phyloP scores from a whole-genome alignment of 2,113 vertebrate genomes.

The Clinocottus analis region DNA sequence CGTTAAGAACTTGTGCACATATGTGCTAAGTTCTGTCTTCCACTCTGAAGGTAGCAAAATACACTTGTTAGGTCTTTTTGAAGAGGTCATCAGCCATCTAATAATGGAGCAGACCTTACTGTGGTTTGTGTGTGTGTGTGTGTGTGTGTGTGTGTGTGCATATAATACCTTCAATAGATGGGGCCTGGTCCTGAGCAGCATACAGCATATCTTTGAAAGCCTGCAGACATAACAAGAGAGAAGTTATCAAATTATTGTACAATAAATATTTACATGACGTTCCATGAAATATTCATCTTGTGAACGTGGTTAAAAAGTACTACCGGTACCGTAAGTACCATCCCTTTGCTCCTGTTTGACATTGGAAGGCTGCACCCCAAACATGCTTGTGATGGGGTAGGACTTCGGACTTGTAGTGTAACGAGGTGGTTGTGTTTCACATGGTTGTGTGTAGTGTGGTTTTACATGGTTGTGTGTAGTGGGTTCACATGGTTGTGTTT shows the following conservation, averaged over 20 bases:
- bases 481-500: too few relatives aligned
- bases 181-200: conserved; percentile 98
- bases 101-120: neutral
- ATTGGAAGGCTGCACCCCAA: neutral
- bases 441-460: neutral
- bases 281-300: neutral
- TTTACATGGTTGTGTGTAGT: too few relatives aligned
- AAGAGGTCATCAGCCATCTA: neutral
- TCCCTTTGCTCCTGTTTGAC: neutral
- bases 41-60: too few relatives aligned
- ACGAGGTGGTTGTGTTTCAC: neutral
- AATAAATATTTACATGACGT: neutral
- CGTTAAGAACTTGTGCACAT: too few relatives aligned
- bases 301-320: neutral
- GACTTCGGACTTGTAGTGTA: too few relatives aligned
- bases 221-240: conserved; percentile 73
- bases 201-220: conserved; percentile 99
- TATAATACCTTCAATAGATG: conserved; percentile 91
- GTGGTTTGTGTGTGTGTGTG: neutral
- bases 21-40: too few relatives aligned
- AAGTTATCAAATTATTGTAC: neutral
- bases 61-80: too few relatives aligned
- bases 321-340: neutral
- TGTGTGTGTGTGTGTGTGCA: neutral
- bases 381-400: neutral